These are phyloP conservation scores for Diadegma fenestrale DNA, from an alignment of 2,888 invertebrate species.

Conservation along the genomic window DNA sequence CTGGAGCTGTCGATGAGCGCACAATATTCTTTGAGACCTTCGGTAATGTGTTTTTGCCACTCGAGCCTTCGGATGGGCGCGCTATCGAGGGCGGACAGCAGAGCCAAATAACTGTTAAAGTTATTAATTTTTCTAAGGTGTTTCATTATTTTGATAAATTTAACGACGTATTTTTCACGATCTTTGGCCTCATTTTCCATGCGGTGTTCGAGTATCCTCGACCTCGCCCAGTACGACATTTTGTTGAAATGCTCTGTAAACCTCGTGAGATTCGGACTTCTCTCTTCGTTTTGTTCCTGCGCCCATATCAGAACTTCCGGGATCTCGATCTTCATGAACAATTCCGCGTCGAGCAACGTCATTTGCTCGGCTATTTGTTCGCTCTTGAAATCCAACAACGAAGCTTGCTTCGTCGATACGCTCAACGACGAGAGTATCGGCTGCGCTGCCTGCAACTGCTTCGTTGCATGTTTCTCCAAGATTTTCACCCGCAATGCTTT, in stretches of 20 bases:
- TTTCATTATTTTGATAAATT: constrained; percentile 99
- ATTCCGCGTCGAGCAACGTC: constrained; percentile 97
- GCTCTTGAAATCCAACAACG: constrained; percentile 96
- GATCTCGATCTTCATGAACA: constrained; percentile 98
- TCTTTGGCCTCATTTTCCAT: constrained; percentile 94
- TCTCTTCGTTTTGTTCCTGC: constrained; percentile 98
- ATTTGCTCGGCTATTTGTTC: constrained; percentile 98
- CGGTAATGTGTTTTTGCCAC: constrained; percentile 96
- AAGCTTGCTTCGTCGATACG: constrained; percentile 87
- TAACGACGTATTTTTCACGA: constrained; percentile 96
- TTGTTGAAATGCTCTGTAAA: constrained; percentile 99
- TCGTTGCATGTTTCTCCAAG: constrained; percentile 92
- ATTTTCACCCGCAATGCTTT: constrained; percentile 95
- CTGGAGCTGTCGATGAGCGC: constrained; percentile 99
- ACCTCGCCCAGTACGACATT: constrained; percentile 99
- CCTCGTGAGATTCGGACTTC: constrained; percentile 97
- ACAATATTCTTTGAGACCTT: constrained; percentile 97
- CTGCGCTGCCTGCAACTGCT: constrained; percentile 85
- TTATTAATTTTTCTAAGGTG: constrained; percentile 98
- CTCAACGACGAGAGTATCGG: constrained; percentile 86
- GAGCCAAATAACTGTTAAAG: constrained; percentile 98
- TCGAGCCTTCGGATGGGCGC: constrained; percentile 97
- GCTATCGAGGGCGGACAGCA: constrained; percentile 98
- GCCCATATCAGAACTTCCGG: constrained; percentile 99
- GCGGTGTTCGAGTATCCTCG: constrained; percentile 94